Percentiles rank a stretch among this genome's conserved stretches.
These are phyloP conservation scores for Lottia scabra DNA, from an alignment of 2,888 invertebrate species.

Conservation along the genomic window DNA sequence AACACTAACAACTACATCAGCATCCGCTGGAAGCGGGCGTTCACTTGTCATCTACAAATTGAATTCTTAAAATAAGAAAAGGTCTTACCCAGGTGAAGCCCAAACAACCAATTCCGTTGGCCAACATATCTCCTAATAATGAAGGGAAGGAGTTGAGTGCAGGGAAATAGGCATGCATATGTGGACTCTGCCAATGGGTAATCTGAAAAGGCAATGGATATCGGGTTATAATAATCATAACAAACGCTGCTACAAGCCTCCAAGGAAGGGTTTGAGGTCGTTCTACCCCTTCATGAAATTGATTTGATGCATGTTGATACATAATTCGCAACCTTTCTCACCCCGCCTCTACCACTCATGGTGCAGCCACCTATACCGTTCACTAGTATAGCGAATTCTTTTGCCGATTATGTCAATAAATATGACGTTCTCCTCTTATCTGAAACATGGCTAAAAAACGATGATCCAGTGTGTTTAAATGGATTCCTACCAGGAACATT, in stretches of 20 bases:
- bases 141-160: conserved; percentile 94
- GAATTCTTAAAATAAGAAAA: too few relatives aligned
- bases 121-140: conserved; percentile 93
- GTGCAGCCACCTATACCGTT: too few relatives aligned
- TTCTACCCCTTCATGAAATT: too few relatives aligned
- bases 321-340: too few relatives aligned
- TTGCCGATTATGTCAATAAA: not conserved
- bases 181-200: conserved; percentile 96
- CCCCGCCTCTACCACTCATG: too few relatives aligned
- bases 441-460: not conserved
- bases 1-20: too few relatives aligned
- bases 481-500: not conserved
- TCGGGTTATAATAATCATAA: conserved; percentile 2
- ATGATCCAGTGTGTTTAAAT: not conserved
- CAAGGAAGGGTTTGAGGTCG: too few relatives aligned
- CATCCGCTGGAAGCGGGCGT: too few relatives aligned
- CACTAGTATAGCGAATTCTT: too few relatives aligned
- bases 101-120: conserved; percentile 92
- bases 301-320: too few relatives aligned
- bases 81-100: conserved; percentile 98
- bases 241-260: not conserved
- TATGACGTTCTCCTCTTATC: not conserved
- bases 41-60: too few relatives aligned
- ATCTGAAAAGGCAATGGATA: conserved; percentile 70
- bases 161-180: conserved; percentile 98